These are phyloP conservation scores for Diarsia brunnea DNA, from an alignment of 2,888 invertebrate species.

Conservation along the genomic window DNA sequence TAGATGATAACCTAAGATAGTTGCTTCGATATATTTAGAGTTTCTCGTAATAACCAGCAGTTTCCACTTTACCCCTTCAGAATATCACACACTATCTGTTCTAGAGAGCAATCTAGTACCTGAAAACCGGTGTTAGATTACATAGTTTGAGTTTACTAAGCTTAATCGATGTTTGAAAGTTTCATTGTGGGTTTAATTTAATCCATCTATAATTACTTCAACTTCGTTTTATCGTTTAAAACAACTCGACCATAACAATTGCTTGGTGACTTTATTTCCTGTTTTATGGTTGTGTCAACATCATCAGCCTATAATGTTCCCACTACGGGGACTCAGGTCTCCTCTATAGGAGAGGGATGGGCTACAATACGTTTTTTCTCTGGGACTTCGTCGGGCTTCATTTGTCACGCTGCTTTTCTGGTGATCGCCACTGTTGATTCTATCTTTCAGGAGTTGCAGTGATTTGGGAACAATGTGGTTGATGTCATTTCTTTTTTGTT, in stretches of 20 bases:
- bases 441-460: too few species aligned
- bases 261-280: neutral
- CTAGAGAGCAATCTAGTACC: conserved; percentile 6
- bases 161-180: conserved; percentile 28
- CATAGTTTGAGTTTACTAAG: conserved; percentile 26
- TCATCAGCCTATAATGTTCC: too few species aligned
- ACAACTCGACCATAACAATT: neutral
- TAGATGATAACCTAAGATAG: neutral
- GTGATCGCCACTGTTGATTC: too few species aligned
- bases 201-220: conserved; percentile 33
- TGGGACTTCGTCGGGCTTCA: too few species aligned
- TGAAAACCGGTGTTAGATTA: conserved; percentile 8
- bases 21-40: neutral
- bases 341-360: too few species aligned
- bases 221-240: neutral
- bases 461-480: too few species aligned
- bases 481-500: neutral
- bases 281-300: too few species aligned
- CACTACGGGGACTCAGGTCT: too few species aligned
- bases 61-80: neutral
- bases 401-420: too few species aligned
- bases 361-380: too few species aligned
- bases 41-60: neutral
- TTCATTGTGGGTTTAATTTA: conserved; percentile 25
- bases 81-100: conserved; percentile 4